phyloP scores from a whole-genome alignment of 2,113 vertebrate genomes.

The Corvus hawaiiensis region DNA sequence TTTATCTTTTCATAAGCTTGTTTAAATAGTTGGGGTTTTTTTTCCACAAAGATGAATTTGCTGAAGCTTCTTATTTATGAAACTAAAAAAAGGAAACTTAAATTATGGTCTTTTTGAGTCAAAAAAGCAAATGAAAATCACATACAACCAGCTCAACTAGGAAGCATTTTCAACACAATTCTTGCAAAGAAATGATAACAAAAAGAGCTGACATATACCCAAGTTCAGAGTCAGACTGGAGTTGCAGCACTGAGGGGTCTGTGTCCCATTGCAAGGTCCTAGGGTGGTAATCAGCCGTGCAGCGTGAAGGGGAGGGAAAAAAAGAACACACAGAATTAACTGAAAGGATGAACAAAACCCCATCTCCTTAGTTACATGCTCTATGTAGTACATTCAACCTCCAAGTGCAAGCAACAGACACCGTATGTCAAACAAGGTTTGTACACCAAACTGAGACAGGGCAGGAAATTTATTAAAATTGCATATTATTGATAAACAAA shows the following conservation, averaged over 20 bases:
- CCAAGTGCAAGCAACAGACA: conserved; percentile 7
- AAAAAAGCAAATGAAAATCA: conserved; percentile 35
- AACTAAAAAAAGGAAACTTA: conserved; percentile 45
- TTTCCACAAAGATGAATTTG: conserved; percentile 30
- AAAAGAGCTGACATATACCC: conserved; percentile 86
- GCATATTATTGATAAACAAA: background rate
- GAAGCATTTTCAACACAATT: conserved; percentile 56
- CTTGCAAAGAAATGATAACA: conserved; percentile 62
- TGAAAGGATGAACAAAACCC: conserved; percentile 61
- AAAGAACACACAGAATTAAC: conserved; percentile 84
- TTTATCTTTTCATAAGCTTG: conserved; percentile 30
- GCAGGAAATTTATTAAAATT: background rate
- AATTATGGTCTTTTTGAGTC: conserved; percentile 4
- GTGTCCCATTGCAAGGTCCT: conserved; percentile 99
- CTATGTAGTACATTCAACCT: conserved; percentile 35
- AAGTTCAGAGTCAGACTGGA: conserved; percentile 96
- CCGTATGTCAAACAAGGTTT: background rate
- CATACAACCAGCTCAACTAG: background rate
- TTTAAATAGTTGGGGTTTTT: background rate
- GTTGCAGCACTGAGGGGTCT: conserved; percentile 98
- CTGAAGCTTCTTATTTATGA: conserved; percentile 11
- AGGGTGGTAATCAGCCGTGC: conserved; percentile 75
- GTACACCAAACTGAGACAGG: background rate
- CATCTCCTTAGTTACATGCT: conserved; percentile 53
- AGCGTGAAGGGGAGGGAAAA: conserved; percentile 68